Percentiles rank a stretch among this genome's conserved stretches.
phyloP scores from a whole-genome alignment of 2,888 invertebrate genomes.

The Coecobrya sp. region DNA sequence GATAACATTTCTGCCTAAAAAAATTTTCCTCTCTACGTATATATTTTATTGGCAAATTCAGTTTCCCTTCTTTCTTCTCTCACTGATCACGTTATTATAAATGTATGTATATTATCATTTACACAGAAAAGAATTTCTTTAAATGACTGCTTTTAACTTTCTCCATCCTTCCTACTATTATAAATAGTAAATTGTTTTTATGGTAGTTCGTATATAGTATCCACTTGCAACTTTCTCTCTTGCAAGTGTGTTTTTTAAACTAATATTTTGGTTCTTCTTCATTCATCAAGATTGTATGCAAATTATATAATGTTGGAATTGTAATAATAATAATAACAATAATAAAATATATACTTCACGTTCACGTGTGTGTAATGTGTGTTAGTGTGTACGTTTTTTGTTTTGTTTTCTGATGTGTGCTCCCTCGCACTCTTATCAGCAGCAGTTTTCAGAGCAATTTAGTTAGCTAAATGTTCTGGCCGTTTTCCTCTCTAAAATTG shows the following conservation, averaged over 20 bases:
- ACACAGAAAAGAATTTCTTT: background rate
- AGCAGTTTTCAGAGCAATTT: background rate
- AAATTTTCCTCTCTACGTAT: background rate
- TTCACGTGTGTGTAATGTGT: slow-evolving; percentile 40
- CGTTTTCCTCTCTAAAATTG: background rate
- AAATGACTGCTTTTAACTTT: background rate
- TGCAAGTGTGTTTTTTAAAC: background rate
- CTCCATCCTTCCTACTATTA: background rate
- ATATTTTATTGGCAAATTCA: slow-evolving; percentile 40
- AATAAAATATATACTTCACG: slow-evolving; percentile 39
- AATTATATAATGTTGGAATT: background rate
- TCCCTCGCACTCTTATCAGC: background rate
- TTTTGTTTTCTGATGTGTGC: background rate
- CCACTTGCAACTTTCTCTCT: too few relatives aligned
- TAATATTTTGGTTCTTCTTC: background rate
- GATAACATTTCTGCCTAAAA: background rate
- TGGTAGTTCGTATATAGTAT: too few relatives aligned
- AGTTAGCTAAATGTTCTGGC: background rate
- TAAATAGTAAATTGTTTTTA: too few relatives aligned
- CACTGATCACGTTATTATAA: background rate
- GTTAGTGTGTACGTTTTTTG: background rate
- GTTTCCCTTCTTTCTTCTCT: background rate
- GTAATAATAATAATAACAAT: slow-evolving; percentile 22
- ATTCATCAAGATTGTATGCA: background rate
- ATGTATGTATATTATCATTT: slow-evolving; percentile 10